A percentile compares a stretch with the other conserved stretches of the same genome.
Conservation (phyloP, 2,888 invertebrate genomes). For the Scrobipalpa atriplicella region DNA sequence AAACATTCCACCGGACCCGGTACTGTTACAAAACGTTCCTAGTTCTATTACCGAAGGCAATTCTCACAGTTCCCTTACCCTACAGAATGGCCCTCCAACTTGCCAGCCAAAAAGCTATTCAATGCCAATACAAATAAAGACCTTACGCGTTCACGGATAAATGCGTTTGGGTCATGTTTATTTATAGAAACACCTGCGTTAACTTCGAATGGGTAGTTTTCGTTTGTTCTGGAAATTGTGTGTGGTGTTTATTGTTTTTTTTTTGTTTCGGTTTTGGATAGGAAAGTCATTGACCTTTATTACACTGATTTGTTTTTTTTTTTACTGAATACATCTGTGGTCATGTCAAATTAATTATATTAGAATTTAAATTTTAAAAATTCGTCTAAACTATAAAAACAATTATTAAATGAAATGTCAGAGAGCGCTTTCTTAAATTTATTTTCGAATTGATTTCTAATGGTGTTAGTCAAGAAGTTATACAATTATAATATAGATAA, state of each 20-base stretch:
- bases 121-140: slow-evolving; percentile 13
- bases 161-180: slow-evolving; percentile 27
- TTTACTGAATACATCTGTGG: too few relatives aligned
- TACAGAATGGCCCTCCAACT: slow-evolving; percentile 20
- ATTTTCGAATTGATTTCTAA: too few relatives aligned
- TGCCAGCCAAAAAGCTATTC: slow-evolving; percentile 6
- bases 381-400: too few relatives aligned
- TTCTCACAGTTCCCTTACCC: slow-evolving; percentile 36
- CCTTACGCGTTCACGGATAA: background rate
- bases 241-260: slow-evolving; percentile 16
- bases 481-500: too few relatives aligned
- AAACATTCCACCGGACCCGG: slow-evolving; percentile 38
- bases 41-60: slow-evolving; percentile 36
- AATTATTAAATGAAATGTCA: too few relatives aligned
- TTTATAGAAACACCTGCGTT: slow-evolving; percentile 27
- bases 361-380: too few relatives aligned
- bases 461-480: too few relatives aligned
- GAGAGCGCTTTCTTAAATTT: too few relatives aligned
- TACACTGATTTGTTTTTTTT: too few relatives aligned
- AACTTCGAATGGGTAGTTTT: slow-evolving; percentile 23
- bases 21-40: slow-evolving; percentile 45
- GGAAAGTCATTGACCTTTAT: background rate
- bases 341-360: too few relatives aligned
- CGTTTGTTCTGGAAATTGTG: slow-evolving; percentile 17
- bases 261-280: background rate